Conservation (phyloP, 2,888 invertebrate species). For the Alcis repandata region DNA sequence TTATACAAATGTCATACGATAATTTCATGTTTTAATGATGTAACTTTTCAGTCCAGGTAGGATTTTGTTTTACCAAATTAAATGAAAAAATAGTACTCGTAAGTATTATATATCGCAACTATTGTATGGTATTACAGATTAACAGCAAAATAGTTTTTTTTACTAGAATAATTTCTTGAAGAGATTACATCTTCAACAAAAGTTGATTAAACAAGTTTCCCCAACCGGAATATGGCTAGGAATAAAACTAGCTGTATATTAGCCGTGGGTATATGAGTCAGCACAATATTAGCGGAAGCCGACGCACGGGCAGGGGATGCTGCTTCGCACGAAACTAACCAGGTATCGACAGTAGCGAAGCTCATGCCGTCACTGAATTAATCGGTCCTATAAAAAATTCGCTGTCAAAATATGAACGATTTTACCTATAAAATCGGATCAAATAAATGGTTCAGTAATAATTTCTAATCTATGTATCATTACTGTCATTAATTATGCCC, state of each 20-base stretch:
- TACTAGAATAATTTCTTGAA: neutral
- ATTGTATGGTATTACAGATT: too few species aligned
- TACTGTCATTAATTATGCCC: too few species aligned
- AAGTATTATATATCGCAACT: too few species aligned
- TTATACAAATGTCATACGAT: neutral
- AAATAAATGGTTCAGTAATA: too few species aligned
- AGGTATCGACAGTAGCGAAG: constrained; percentile 16
- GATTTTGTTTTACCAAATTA: neutral
- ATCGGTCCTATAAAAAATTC: neutral
- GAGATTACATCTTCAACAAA: constrained; percentile 4
- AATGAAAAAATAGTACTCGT: too few species aligned
- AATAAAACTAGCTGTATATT: constrained; percentile 44
- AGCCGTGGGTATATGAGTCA: constrained; percentile 67
- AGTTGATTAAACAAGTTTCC: constrained; percentile 55
- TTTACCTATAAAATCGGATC: too few species aligned
- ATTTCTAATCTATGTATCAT: too few species aligned
- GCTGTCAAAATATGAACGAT: neutral
- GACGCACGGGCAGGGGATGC: constrained; percentile 30
- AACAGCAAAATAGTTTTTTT: too few species aligned
- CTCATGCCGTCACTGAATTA: neutral
- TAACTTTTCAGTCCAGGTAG: too few species aligned
- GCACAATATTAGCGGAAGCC: constrained; percentile 76
- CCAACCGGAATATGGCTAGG: constrained; percentile 35
- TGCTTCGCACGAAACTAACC: neutral
- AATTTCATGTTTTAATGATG: neutral